Evolutionary conservation across 1,140 invertebrate genomes (phyloP).

Genomic region (Leptinotarsa defecta): DNA sequence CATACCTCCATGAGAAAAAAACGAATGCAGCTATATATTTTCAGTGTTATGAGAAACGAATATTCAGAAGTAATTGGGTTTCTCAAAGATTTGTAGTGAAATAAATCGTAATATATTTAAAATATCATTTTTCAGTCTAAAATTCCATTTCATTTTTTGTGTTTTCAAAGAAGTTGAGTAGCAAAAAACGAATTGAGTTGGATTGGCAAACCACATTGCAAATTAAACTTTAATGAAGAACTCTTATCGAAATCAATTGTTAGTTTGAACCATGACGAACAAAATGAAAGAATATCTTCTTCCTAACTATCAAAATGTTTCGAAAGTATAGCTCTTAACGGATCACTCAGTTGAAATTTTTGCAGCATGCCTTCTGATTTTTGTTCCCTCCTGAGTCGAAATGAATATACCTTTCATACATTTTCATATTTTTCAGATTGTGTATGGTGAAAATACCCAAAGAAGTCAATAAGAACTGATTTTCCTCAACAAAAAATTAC

Average conservation of each 20-base stretch:
- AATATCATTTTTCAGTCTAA: background rate
- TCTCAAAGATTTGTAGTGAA: too few relatives aligned
- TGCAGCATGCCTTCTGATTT: too few relatives aligned
- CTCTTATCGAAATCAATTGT: background rate
- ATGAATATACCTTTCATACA: too few relatives aligned
- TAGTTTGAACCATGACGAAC: background rate
- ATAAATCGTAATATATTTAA: background rate
- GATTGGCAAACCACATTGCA: background rate
- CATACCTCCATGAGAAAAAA: background rate
- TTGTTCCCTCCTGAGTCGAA: too few relatives aligned
- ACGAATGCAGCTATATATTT: background rate
- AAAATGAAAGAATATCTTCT: background rate
- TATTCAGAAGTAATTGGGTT: too few relatives aligned
- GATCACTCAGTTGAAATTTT: too few relatives aligned
- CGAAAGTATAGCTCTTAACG: background rate
- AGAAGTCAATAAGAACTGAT: too few relatives aligned
- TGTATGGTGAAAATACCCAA: too few relatives aligned
- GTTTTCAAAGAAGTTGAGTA: background rate
- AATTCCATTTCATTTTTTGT: background rate
- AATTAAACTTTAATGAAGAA: slow-evolving; percentile 1
- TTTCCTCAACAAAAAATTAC: too few relatives aligned
- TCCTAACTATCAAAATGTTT: background rate
- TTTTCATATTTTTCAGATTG: too few relatives aligned
- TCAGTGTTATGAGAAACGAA: too few relatives aligned
- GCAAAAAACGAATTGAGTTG: background rate